A percentile compares a stretch with the other conserved stretches of the same genome.
These are phyloP conservation scores for Acanthisitta chloris DNA, from an alignment of 2,113 vertebrate genomes.

Conservation along the genomic window DNA sequence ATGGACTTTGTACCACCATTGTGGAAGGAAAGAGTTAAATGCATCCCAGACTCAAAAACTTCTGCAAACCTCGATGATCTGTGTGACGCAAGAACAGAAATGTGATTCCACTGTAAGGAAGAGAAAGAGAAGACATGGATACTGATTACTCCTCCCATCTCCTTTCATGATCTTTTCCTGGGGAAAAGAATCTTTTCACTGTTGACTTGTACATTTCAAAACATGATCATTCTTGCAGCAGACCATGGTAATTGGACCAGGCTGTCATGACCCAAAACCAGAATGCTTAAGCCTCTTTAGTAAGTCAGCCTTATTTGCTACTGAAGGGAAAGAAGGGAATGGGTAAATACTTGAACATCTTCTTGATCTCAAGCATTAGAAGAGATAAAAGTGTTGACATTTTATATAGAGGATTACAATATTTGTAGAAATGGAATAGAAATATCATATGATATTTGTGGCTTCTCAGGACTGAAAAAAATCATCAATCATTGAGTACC, in stretches of 20 bases:
- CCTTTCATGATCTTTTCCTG: background rate
- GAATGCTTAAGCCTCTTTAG: background rate
- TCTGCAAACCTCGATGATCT: background rate
- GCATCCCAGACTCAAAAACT: background rate
- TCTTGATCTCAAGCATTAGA: background rate
- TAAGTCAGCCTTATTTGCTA: background rate
- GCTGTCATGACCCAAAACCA: background rate
- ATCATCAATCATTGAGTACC: background rate
- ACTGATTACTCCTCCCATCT: background rate
- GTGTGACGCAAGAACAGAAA: background rate
- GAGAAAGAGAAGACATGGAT: background rate
- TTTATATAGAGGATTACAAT: background rate
- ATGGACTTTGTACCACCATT: background rate
- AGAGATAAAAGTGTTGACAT: background rate
- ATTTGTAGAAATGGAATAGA: background rate
- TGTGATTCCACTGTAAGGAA: background rate
- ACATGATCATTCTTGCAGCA: background rate
- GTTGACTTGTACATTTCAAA: background rate
- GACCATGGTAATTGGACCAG: background rate
- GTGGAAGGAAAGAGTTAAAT: background rate
- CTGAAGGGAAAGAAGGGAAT: background rate
- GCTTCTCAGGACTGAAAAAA: background rate
- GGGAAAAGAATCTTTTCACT: background rate
- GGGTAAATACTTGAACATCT: background rate
- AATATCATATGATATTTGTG: background rate